phyloP scores from a whole-genome alignment of 2,888 invertebrate species.

The Drosophila diplacantha region DNA sequence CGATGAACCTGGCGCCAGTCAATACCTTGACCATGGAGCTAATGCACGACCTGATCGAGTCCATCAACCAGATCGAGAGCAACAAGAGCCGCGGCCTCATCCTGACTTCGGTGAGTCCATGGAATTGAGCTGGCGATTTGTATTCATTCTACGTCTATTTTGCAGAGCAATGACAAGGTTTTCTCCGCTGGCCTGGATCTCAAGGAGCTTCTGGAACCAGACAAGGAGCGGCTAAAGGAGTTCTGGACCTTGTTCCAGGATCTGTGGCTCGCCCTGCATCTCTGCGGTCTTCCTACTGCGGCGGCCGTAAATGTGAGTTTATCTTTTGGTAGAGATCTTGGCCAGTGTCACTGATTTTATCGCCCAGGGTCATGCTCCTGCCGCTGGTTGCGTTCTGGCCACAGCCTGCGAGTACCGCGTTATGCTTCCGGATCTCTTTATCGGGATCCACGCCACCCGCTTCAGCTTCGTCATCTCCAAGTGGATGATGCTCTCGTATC shows the following conservation, averaged over 20 bases:
- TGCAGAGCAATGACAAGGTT: conserved; percentile 74
- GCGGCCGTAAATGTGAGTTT: conserved; percentile 88
- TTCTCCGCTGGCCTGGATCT: conserved; percentile 92
- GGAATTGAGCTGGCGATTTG: too few species aligned
- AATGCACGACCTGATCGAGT: conserved; percentile 81
- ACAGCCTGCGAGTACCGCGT: conserved; percentile 90
- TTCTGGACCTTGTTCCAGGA: conserved; percentile 90
- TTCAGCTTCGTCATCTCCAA: conserved; percentile 88
- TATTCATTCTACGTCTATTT: neutral
- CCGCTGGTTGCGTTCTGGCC: conserved; percentile 89
- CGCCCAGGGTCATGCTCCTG: conserved; percentile 86
- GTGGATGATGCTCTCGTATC: conserved; percentile 84
- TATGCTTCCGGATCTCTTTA: conserved; percentile 87
- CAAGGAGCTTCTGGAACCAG: conserved; percentile 90
- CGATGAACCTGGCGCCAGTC: conserved; percentile 87
- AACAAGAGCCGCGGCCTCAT: conserved; percentile 85
- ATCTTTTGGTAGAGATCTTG: accelerated
- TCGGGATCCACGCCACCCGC: conserved; percentile 92
- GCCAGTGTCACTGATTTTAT: neutral
- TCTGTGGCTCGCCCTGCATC: conserved; percentile 88
- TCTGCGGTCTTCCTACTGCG: conserved; percentile 84
- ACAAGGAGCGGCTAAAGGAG: conserved; percentile 81
- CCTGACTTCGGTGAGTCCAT: conserved; percentile 83
- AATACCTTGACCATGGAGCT: conserved; percentile 89
- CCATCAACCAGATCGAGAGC: conserved; percentile 81